A percentile compares a stretch with the other conserved stretches of the same genome.
phyloP scores from a whole-genome alignment of 2,888 invertebrate genomes.

The Tetragonisca angustula region DNA sequence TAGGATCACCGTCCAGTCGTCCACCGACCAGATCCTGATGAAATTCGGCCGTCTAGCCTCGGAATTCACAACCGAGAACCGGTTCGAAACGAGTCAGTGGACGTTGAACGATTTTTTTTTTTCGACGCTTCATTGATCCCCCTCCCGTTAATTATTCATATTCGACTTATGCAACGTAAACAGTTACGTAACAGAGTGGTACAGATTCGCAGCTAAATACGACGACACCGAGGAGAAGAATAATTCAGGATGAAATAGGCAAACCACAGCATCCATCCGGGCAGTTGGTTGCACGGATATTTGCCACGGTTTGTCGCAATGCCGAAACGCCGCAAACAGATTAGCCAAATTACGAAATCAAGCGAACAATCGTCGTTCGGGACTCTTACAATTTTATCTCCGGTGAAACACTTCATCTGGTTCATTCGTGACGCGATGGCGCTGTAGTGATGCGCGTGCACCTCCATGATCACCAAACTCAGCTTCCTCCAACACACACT shows the following conservation, averaged over 20 bases:
- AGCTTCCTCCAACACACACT: neutral
- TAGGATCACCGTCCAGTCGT: conserved; percentile 9
- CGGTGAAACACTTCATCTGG: conserved; percentile 82
- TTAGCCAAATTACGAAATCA: neutral
- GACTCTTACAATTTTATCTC: conserved; percentile 79
- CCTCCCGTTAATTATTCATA: neutral
- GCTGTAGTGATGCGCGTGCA: conserved; percentile 81
- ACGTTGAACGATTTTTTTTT: neutral
- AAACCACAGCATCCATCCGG: neutral
- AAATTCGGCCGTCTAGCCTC: conserved; percentile 11
- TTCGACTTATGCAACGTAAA: neutral
- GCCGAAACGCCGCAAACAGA: neutral
- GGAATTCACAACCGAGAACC: conserved; percentile 15
- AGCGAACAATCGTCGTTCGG: neutral
- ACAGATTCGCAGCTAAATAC: neutral
- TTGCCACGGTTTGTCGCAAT: neutral
- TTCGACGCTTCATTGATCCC: neutral
- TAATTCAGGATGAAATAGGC: neutral
- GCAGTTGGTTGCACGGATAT: neutral
- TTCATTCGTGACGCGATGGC: conserved; percentile 81
- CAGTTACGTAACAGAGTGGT: neutral
- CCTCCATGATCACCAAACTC: conserved; percentile 76
- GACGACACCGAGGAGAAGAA: neutral
- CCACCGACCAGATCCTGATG: neutral
- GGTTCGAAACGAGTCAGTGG: neutral